Evolutionary conservation across 2,888 invertebrate genomes (phyloP).

Genomic region (Molanna angustata): DNA sequence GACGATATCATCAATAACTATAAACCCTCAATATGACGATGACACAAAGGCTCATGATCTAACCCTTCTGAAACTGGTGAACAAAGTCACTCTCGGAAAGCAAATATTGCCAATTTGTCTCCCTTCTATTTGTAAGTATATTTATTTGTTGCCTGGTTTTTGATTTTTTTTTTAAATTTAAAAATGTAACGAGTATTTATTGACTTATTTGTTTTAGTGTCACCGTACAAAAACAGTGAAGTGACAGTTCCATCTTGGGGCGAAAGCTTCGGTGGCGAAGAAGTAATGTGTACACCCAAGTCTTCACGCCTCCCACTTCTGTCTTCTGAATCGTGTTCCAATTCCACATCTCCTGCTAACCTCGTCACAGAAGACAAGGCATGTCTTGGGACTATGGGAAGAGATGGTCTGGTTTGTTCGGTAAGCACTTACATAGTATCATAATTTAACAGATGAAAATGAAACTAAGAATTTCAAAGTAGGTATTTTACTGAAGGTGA

Average conservation of each 20-base stretch:
- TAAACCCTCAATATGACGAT: constrained; percentile 55
- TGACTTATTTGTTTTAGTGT: constrained; percentile 9
- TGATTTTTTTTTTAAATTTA: neutral
- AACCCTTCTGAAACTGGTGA: constrained; percentile 55
- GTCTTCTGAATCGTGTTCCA: constrained; percentile 45
- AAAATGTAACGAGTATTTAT: too few relatives aligned
- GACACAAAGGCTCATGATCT: constrained; percentile 56
- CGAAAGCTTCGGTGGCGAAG: constrained; percentile 33
- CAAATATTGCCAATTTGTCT: constrained; percentile 58
- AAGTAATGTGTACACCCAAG: constrained; percentile 45
- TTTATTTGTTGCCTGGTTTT: neutral
- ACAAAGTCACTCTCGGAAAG: constrained; percentile 49
- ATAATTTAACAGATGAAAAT: too few relatives aligned
- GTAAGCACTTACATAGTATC: too few relatives aligned
- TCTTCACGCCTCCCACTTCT: constrained; percentile 55
- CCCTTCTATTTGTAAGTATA: constrained; percentile 47
- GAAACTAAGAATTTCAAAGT: too few relatives aligned
- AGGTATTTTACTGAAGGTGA: too few relatives aligned
- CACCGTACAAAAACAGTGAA: constrained; percentile 11
- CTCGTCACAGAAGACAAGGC: constrained; percentile 52
- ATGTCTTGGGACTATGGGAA: constrained; percentile 54
- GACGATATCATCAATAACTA: constrained; percentile 49
- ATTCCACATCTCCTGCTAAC: constrained; percentile 39
- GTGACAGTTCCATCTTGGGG: constrained; percentile 21
- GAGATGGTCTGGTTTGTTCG: constrained; percentile 48